Evolutionary conservation across 2,797 vertebrate genomes (phyloP), one percentile per base, ranked within the genome.

Genomic region (Melanotaenia maccullochi): DNA sequence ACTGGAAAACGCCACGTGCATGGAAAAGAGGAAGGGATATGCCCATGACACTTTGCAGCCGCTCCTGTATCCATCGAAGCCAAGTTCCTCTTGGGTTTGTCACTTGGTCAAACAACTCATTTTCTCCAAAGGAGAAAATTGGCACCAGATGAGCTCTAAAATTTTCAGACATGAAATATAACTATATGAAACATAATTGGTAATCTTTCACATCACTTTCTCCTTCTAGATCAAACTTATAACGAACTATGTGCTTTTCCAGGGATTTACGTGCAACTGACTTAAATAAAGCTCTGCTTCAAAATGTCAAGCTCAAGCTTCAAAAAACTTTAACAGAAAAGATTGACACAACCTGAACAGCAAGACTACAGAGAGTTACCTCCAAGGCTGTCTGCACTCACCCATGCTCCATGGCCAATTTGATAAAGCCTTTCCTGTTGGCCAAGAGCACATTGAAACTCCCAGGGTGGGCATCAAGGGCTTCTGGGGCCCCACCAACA

Each of bases 81-180:
- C 95, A 95, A 22, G 96, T 97, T 2, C 97, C 97, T 51, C 71
- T 87, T 5, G 71, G 74, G 79, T 98, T 99, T 0, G 79, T 74
- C 59, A 97, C 94, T 80, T 99, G 97, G 33, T 97, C 91, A 0
- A 90, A 99, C 40, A 99, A 11, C 38, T 97, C 96, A 0, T 98
- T 99, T 82, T 99, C 97, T 5, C 98, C 97, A 12, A 99, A 99
- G 24, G 97, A 98, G 84, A 96, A 99, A n/a, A 96, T 75, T 0
- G 97, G 97, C 40, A 99, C 96, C 61, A 99, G 93, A 0, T 94
- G 83, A 4, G 94, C 94, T 5, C 97, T 99, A 74, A 0, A 52
- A 56, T 36, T 0, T 60, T 33, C 1, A n/a, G 13, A 51, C 1
- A 42, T 1, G 5, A 74, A 55, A 25, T 3, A 12, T 33, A 49